These are phyloP conservation scores for Okapia johnstoni DNA, from an alignment of 2,113 vertebrate genomes.

Conservation along the genomic window DNA sequence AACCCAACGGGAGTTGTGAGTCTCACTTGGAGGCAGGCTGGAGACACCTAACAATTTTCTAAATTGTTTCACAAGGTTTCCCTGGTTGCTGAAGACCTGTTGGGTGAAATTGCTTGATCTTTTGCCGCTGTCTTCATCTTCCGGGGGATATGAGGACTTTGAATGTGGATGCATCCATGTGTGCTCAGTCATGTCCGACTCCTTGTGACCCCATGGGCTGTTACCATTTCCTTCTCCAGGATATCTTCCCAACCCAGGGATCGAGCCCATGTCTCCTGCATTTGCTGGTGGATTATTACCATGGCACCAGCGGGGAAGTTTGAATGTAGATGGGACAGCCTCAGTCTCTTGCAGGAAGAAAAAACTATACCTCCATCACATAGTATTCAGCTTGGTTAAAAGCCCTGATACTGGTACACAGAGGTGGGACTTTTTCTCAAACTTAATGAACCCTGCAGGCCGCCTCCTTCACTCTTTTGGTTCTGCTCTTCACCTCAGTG, in stretches of 20 bases:
- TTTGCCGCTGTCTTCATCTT: fast-evolving
- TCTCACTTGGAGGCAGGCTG: neutral
- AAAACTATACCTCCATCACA: neutral
- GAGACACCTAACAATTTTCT: neutral
- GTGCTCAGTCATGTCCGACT: neutral
- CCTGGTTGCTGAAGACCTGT: fast-evolving
- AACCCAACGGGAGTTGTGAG: neutral
- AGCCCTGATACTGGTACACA: neutral
- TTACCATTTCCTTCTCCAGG: neutral
- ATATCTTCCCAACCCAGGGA: neutral
- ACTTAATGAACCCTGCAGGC: neutral
- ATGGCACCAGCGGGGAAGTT: neutral
- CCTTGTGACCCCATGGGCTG: neutral
- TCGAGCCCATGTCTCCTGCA: neutral
- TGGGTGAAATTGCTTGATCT: neutral
- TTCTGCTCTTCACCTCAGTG: neutral
- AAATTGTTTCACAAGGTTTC: neutral
- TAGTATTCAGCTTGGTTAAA: neutral
- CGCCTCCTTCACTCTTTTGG: fast-evolving
- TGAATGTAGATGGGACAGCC: neutral
- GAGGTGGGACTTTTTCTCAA: neutral
- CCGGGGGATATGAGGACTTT: neutral
- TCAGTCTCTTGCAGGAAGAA: neutral
- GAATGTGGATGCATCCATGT: neutral
- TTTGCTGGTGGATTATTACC: neutral